A percentile compares a stretch with the other conserved stretches of the same genome.
Conservation (phyloP, 2,113 vertebrate genomes). For the Marmota flaviventris region DNA sequence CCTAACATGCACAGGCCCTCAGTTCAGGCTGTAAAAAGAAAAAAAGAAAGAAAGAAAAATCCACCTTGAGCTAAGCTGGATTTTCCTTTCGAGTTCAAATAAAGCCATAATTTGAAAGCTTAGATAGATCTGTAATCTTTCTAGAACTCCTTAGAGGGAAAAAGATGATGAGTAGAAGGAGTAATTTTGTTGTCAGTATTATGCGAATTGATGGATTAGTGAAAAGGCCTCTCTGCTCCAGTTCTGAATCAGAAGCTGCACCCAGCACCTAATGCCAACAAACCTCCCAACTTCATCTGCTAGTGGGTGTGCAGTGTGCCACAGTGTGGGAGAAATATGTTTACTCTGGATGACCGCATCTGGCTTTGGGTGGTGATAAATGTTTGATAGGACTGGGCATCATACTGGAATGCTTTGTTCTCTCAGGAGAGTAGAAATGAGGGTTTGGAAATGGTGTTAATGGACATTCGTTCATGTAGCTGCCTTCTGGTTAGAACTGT, state of each 20-base stretch:
- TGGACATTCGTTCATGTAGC: conserved; percentile 5
- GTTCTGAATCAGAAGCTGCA: not conserved
- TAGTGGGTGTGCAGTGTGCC: not conserved
- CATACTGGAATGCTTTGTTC: conserved; percentile 27
- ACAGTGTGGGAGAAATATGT: not conserved
- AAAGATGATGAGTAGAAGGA: not conserved
- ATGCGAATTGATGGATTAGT: not conserved
- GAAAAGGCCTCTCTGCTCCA: not conserved
- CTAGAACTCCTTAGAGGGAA: not conserved
- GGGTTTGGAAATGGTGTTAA: conserved; percentile 63
- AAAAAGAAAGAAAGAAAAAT: not conserved
- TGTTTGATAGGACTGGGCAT: conserved; percentile 63
- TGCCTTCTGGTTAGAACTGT: conserved; percentile 57
- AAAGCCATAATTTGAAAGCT: not conserved
- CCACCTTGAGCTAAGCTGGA: not conserved
- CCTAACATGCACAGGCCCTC: not conserved
- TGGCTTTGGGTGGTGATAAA: conserved; percentile 69
- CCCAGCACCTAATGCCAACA: not conserved
- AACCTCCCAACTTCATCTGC: not conserved
- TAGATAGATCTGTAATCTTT: not conserved
- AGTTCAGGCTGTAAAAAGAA: not conserved
- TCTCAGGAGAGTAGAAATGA: conserved; percentile 62
- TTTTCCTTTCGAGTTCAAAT: conserved; percentile 52
- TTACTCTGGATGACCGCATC: not conserved
- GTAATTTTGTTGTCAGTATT: not conserved